phyloP scores from a whole-genome alignment of 2,888 invertebrate genomes.

The Clusia tigrina region DNA sequence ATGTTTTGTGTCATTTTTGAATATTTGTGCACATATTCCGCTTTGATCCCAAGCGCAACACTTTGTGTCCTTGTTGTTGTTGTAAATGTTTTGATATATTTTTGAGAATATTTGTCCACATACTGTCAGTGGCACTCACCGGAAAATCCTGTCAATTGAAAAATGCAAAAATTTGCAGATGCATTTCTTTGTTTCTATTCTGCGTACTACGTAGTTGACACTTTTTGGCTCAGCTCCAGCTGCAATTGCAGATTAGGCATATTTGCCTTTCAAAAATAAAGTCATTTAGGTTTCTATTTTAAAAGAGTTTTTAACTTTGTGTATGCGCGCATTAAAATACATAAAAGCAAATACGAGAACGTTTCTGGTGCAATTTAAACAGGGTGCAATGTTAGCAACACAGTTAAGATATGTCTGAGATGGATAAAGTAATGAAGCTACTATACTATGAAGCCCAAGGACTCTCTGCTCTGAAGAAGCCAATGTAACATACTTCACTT shows the following conservation, averaged over 20 bases:
- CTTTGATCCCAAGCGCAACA: conserved; percentile 22
- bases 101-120: too few species aligned
- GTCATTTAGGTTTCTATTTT: not conserved
- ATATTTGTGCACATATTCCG: conserved; percentile 20
- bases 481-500: too few species aligned
- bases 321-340: not conserved
- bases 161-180: not conserved
- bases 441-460: too few species aligned
- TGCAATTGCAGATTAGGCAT: conserved; percentile 4
- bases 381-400: too few species aligned
- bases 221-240: not conserved
- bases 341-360: too few species aligned
- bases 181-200: not conserved
- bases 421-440: too few species aligned
- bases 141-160: conserved; percentile 44
- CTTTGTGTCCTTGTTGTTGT: too few species aligned
- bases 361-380: too few species aligned
- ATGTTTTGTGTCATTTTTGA: conserved; percentile 14
- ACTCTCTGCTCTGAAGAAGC: too few species aligned
- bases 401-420: too few species aligned
- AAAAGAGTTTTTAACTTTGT: not conserved
- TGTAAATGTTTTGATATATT: conserved; percentile 16
- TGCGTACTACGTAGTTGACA: not conserved
- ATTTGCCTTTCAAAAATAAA: not conserved
- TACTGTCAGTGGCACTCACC: conserved; percentile 36